Conservation (phyloP, 2,113 vertebrate species). For the Phalacrocorax aristotelis region DNA sequence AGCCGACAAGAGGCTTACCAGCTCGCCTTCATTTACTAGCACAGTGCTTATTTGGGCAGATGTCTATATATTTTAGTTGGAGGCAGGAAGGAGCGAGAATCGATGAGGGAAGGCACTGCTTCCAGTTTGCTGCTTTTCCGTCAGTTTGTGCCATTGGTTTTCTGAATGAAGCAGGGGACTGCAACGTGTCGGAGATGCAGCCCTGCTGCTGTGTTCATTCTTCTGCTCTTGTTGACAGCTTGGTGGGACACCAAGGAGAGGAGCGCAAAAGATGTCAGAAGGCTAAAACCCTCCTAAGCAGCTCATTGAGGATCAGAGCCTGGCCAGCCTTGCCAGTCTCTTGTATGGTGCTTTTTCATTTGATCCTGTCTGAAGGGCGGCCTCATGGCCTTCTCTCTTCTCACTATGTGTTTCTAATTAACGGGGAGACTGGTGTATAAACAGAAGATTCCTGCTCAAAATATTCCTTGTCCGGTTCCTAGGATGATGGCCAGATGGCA, state of each 20-base stretch:
- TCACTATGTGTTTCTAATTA: slow-evolving; percentile 65
- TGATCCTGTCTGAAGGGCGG: not conserved
- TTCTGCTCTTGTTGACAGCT: not conserved
- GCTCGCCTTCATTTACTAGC: slow-evolving; percentile 57
- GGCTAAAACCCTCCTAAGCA: not conserved
- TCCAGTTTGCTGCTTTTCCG: slow-evolving; percentile 16
- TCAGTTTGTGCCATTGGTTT: not conserved
- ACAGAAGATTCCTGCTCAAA: slow-evolving; percentile 54
- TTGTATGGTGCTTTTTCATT: slow-evolving; percentile 16
- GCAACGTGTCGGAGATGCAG: not conserved
- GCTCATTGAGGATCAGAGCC: not conserved
- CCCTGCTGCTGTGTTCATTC: not conserved
- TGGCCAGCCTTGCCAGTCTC: not conserved
- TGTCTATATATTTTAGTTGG: slow-evolving; percentile 58
- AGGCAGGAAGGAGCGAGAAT: slow-evolving; percentile 25
- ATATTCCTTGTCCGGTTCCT: slow-evolving; percentile 35
- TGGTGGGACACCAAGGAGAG: not conserved
- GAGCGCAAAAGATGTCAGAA: not conserved
- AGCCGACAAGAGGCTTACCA: slow-evolving; percentile 60
- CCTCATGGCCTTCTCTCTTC: slow-evolving; percentile 1
- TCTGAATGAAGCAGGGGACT: slow-evolving; percentile 6
- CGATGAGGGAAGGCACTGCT: not conserved
- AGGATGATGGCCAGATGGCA: slow-evolving; percentile 36
- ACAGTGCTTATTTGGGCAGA: slow-evolving; percentile 61
- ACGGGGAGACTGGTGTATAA: slow-evolving; percentile 32